phyloP scores from a whole-genome alignment of 2,113 vertebrate genomes.

The Corydoras maculifer region DNA sequence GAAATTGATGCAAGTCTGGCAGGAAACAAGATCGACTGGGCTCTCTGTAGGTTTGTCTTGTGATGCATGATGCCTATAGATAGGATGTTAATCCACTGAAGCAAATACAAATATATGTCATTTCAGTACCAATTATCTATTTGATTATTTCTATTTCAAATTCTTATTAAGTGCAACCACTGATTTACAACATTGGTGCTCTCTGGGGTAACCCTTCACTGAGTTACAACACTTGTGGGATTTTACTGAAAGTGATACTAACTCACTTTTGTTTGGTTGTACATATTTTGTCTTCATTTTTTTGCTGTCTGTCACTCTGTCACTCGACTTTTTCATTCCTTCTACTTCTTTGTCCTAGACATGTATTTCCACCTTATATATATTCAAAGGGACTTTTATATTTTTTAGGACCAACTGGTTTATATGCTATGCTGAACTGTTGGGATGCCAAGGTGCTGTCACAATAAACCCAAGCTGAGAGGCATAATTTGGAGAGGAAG shows the following conservation, averaged over 20 bases:
- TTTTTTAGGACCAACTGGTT: neutral
- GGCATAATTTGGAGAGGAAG: neutral
- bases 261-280: no score
- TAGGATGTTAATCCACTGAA: neutral
- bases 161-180: neutral
- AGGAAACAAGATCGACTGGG: slow-evolving; percentile 2
- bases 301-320: no score
- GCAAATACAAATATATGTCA: no score
- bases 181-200: neutral
- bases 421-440: neutral
- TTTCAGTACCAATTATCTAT: neutral
- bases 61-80: no score
- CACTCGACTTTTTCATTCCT: no score
- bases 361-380: neutral
- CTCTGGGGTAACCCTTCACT: neutral
- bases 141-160: neutral
- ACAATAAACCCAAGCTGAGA: slow-evolving; percentile 12
- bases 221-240: neutral
- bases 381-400: neutral
- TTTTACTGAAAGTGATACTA: no score
- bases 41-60: neutral
- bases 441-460: neutral
- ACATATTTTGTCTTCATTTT: neutral
- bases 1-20: no score
- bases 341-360: neutral